Base-by-base conservation (phyloP, 2,888 invertebrate genomes). In the Coleophora flavipennella region DNA sequence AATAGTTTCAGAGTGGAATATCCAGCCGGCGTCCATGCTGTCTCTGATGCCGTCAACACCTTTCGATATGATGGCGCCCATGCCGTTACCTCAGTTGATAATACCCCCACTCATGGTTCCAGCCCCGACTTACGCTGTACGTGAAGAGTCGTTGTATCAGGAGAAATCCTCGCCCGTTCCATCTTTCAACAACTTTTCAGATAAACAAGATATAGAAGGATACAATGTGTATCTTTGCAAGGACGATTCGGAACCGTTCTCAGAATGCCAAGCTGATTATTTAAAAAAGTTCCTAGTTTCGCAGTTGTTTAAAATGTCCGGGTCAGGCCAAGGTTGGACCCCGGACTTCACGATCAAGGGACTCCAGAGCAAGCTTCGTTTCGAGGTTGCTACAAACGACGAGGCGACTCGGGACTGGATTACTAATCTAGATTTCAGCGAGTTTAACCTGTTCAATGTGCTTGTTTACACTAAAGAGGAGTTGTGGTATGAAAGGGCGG, bases 401-500 rank as follows among this genome's bases (percentile, higher is more conserved):
- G 57, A 57, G 12, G 43, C 40, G 1, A 73, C 81, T 0, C 69
- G 50, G 41, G 57, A 74, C 43, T 84, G 83, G 83, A 55, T 83
- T 31, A 26, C 72, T 14, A 55, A 57, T 34, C 55, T 79, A 46
- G 62, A 79, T 61, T 81, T 77, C 49, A 61, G 59, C 13, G 54
- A 58, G 1, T 73, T 78, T 27, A 42, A 42, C 11, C 46, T 54
- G 10, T 79, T 77, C 48, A 62, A 69, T 42, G 67, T 79, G 1
- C 49, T 81, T 8, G 72, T 77, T 10, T 81, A 79, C 46, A 74
- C 72, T 0, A 68, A 71, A 28, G 80, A 83, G 46, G 74, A 83
- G 50, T 43, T 80, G 42, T 80, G 77, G 79, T 79, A 70, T 48
- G 79, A 83, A 46, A 65, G 83, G 1, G 81, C 77, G 0, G 80